Percentiles rank a stretch among this genome's conserved stretches.
phyloP scores from a whole-genome alignment of 1,140 invertebrate species.

The Cardiocondyla obscurior region DNA sequence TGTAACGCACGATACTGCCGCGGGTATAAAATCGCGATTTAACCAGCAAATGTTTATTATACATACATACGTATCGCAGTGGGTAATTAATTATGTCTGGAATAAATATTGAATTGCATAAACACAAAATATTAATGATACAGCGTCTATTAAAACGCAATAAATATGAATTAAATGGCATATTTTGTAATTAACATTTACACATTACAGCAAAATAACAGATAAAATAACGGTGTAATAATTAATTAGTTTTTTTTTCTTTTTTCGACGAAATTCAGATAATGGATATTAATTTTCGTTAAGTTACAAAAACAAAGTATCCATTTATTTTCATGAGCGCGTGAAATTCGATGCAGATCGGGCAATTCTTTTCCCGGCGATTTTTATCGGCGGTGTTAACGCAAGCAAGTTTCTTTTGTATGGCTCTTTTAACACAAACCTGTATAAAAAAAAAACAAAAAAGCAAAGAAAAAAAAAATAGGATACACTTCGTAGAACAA shows the following conservation, averaged over 20 bases:
- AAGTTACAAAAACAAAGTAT: background rate
- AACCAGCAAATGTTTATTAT: background rate
- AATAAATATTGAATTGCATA: background rate
- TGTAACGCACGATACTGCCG: background rate
- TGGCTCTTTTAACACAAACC: slow-evolving; percentile 29
- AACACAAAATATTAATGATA: background rate
- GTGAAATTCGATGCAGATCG: background rate
- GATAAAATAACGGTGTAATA: background rate
- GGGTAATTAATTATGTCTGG: slow-evolving; percentile 8
- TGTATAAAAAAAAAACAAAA: no score
- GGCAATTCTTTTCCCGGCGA: slow-evolving; percentile 26
- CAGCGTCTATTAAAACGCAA: background rate
- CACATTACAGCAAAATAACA: background rate
- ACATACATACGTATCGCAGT: background rate
- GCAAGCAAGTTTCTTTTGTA: slow-evolving; percentile 49
- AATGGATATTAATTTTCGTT: background rate
- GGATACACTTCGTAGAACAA: slow-evolving; percentile 53
- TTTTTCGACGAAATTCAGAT: background rate
- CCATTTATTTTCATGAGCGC: slow-evolving; percentile 11
- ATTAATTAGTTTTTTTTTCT: background rate
- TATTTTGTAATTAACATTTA: background rate
- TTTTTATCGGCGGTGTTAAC: slow-evolving; percentile 45
- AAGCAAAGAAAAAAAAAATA: slow-evolving; percentile 47
- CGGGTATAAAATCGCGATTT: background rate
- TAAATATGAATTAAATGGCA: slow-evolving; percentile 15